These are phyloP conservation scores for Scolanthus callimorphus DNA, from an alignment of 92 coral and sea anemone genomes.

Conservation along the genomic window DNA sequence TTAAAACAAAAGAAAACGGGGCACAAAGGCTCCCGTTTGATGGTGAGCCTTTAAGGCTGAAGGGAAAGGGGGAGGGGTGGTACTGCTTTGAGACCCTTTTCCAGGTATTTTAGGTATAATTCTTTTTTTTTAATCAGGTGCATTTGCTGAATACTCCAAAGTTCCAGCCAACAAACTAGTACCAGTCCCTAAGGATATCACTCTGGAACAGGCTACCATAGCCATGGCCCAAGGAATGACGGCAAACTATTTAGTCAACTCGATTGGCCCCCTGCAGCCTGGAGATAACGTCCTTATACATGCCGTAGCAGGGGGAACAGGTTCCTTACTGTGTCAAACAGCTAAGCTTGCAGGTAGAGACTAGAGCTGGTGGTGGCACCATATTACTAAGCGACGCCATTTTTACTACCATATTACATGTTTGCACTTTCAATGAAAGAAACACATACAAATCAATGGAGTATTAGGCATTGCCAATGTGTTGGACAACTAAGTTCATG, in stretches of 20 bases:
- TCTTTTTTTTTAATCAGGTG: constrained; percentile 11
- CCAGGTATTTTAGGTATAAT: too few relatives aligned
- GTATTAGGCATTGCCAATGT: not conserved
- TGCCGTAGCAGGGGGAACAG: constrained; percentile 74
- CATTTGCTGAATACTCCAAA: constrained; percentile 48
- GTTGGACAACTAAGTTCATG: not conserved
- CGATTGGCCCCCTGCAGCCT: constrained; percentile 41
- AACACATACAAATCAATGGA: not conserved
- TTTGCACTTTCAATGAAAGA: too few relatives aligned
- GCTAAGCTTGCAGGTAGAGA: constrained; percentile 56
- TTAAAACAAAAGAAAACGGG: too few relatives aligned
- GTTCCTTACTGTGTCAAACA: constrained; percentile 50
- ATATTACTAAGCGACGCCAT: not conserved
- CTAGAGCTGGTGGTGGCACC: not conserved
- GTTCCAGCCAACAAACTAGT: constrained; percentile 41
- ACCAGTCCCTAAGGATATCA: constrained; percentile 25
- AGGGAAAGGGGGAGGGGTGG: too few relatives aligned
- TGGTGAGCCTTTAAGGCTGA: too few relatives aligned
- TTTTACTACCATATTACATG: too few relatives aligned
- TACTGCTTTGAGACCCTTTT: too few relatives aligned
- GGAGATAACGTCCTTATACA: constrained; percentile 52
- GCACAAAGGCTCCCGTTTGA: too few relatives aligned
- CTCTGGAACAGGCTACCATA: constrained; percentile 47
- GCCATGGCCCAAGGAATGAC: constrained; percentile 69
- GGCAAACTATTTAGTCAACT: constrained; percentile 54